phyloP scores from a whole-genome alignment of 1,140 invertebrate species.

The Belonocnema kinseyi region DNA sequence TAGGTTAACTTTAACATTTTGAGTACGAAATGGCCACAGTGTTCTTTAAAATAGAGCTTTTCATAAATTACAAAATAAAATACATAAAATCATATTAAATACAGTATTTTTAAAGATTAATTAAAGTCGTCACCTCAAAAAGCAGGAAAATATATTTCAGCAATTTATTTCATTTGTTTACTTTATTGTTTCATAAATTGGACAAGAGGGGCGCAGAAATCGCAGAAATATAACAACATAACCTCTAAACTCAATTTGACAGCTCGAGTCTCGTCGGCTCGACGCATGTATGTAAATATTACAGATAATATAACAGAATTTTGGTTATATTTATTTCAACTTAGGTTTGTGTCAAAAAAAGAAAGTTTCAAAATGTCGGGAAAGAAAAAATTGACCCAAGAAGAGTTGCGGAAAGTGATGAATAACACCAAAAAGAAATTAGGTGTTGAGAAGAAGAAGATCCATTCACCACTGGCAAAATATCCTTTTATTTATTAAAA shows the following conservation, averaged over 20 bases:
- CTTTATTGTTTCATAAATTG: no score
- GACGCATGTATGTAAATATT: conserved; percentile 40
- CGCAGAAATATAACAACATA: neutral
- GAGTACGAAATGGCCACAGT: no score
- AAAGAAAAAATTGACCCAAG: conserved; percentile 80
- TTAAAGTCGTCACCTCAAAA: no score
- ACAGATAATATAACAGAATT: conserved; percentile 37
- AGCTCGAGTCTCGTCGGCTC: conserved; percentile 33
- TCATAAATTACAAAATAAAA: no score
- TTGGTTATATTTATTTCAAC: neutral
- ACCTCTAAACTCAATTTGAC: conserved; percentile 33
- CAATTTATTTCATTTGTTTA: no score
- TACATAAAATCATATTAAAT: no score
- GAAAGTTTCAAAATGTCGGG: conserved; percentile 72
- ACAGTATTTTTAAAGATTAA: no score
- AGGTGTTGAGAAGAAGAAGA: conserved; percentile 75
- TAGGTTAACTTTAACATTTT: no score
- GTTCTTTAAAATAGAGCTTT: no score
- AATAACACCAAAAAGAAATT: conserved; percentile 80
- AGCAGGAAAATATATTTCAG: no score
- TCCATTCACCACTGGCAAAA: conserved; percentile 86
- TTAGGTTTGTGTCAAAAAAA: neutral
- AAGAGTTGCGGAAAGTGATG: conserved; percentile 82
- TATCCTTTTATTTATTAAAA: conserved; percentile 77
- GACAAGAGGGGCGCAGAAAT: no score